Conservation (phyloP, 1,140 invertebrate genomes). For the Ostrea denselamellosa region DNA sequence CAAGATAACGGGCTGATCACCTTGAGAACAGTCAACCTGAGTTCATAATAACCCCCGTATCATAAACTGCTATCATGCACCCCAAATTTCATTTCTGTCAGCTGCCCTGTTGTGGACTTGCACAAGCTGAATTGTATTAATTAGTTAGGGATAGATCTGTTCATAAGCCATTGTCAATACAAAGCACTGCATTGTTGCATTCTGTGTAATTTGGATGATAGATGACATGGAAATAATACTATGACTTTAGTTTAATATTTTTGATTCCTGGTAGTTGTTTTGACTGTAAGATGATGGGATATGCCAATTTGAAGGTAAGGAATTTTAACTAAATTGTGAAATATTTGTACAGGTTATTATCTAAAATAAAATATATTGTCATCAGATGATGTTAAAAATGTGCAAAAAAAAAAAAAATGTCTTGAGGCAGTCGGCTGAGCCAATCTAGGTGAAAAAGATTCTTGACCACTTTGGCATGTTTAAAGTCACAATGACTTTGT, state of each 20-base stretch:
- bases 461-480: too few relatives aligned
- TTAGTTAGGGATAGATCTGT: neutral
- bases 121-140: neutral
- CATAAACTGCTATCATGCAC: neutral
- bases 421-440: too few relatives aligned
- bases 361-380: too few relatives aligned
- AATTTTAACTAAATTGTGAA: neutral
- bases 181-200: neutral
- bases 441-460: too few relatives aligned
- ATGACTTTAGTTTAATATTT: neutral
- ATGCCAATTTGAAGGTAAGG: slow-evolving; percentile 8
- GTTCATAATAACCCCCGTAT: neutral
- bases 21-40: neutral
- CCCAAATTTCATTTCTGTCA: neutral
- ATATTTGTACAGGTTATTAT: too few relatives aligned
- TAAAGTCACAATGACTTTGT: too few relatives aligned
- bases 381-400: too few relatives aligned
- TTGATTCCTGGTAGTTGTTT: neutral
- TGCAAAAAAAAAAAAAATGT: too few relatives aligned
- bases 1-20: neutral
- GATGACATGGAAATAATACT: neutral
- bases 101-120: neutral
- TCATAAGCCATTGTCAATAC: neutral
- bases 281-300: slow-evolving; percentile 4
- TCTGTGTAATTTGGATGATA: neutral